Base-by-base conservation (phyloP, 2,797 vertebrate species). In the Nyctibius grandis region DNA sequence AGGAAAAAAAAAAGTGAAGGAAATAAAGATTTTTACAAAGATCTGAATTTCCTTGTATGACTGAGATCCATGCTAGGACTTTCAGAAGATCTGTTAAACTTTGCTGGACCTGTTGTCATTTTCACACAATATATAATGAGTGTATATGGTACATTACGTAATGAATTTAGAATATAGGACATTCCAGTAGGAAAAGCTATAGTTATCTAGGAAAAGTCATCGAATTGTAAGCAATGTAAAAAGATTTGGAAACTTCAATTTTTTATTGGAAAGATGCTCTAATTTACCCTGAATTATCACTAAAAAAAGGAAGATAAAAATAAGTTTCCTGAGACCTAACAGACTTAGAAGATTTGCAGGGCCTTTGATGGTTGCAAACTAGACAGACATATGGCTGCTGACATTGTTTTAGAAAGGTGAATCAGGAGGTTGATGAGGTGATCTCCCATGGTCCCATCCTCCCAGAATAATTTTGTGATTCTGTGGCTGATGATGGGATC, bases 361-460 rank as follows among this genome's bases (percentile, higher is more conserved):
- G 14, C 1, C 12, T n/a, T 2, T 26, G 11, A 13, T 56, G 15
- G 12, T 23, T n/a, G 8, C 33, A 56, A 84, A 53, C 22, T 70
- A n/a, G 9, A n/a, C 3, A 13, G 21, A 47, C 17, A 28, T 29
- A 34, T 9, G 23, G 36, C 9, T 70, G 13, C 16, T 91, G 36
- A 29, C 5, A 7, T 89, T 36, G 33, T 67, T 87, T 89, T 42
- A 64, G 28, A 87, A 89, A 57, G 2, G 11, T 33, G n/a, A 73
- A 60, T 9, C 7, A 72, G 20, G 20, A 85, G 2, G 3, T 4
- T 90, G 33, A 44, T 0, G 0, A 47, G 7, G 2, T 59, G 10
- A 34, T 38, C 13, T 69, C 18, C 9, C 31, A 33, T 21, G 4
- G 17, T 81, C 36, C 9, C 9, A 34, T 29, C 6, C 11, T 5